Percentiles rank a stretch among this genome's conserved stretches.
phyloP scores from a whole-genome alignment of 2,888 invertebrate genomes.

The Cryptus armator region DNA sequence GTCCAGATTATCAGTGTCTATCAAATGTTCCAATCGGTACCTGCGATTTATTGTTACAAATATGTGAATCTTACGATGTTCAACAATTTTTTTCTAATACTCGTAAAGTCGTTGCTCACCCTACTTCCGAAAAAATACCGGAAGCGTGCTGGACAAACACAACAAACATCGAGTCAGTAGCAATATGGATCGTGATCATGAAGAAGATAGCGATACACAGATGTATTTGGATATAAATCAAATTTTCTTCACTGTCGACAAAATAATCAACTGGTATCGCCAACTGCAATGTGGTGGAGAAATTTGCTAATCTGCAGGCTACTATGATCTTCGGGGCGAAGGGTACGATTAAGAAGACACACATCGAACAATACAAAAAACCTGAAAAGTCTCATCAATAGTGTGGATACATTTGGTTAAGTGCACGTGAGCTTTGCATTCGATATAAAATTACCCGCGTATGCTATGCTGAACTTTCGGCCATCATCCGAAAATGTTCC shows the following conservation, averaged over 20 bases:
- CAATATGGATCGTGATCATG: not conserved
- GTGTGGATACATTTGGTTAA: not conserved
- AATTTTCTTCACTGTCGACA: slow-evolving; percentile 13
- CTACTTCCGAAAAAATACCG: slow-evolving; percentile 19
- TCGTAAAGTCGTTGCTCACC: slow-evolving; percentile 1
- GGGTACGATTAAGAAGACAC: not conserved
- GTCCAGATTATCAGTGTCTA: not conserved
- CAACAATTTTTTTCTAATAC: not conserved
- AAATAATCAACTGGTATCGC: slow-evolving; percentile 19
- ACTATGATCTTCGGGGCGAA: not conserved
- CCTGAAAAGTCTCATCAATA: not conserved
- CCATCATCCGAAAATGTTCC: not conserved
- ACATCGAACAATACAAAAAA: not conserved
- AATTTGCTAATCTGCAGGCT: not conserved
- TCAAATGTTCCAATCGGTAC: slow-evolving; percentile 15
- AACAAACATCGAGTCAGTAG: slow-evolving; percentile 38
- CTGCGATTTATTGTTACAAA: not conserved
- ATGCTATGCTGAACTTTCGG: not conserved
- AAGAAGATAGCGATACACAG: not conserved
- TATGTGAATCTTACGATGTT: not conserved
- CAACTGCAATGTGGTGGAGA: not conserved
- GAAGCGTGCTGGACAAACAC: slow-evolving; percentile 31
- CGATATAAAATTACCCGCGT: not conserved
- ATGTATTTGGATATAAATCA: not conserved
- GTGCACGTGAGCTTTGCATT: not conserved